Conservation (phyloP, 2,113 vertebrate species). For the Laticauda colubrina region DNA sequence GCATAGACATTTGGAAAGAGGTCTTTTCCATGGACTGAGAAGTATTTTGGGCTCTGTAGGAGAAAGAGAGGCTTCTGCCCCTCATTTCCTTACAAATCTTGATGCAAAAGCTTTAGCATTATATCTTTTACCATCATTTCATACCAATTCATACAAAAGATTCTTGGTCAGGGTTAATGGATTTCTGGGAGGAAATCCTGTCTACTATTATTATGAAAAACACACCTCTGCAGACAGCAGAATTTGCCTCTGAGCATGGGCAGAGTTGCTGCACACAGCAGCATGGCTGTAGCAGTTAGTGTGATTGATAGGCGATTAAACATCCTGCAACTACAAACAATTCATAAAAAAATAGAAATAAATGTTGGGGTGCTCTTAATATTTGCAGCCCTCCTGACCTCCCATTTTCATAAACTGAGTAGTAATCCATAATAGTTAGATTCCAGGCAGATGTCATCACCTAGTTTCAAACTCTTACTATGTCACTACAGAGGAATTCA, state of each 20-base stretch:
- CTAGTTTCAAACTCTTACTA: slow-evolving; percentile 42
- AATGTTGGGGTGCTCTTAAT: neutral
- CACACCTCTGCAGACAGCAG: neutral
- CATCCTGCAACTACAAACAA: neutral
- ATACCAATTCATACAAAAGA: neutral
- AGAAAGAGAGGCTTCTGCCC: neutral
- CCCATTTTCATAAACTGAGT: neutral
- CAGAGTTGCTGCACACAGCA: neutral
- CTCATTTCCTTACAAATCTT: neutral
- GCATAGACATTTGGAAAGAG: neutral
- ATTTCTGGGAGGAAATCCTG: neutral
- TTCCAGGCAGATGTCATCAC: slow-evolving; percentile 45
- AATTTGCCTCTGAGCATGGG: neutral
- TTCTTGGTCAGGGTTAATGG: neutral
- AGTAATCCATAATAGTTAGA: slow-evolving; percentile 24
- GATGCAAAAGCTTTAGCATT: neutral
- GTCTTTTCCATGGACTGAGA: neutral
- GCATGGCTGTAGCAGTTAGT: neutral
- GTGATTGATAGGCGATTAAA: neutral
- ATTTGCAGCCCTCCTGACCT: slow-evolving; percentile 9
- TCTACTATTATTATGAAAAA: neutral
- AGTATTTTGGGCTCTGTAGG: neutral
- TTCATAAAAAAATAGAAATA: neutral
- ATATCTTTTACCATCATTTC: neutral
- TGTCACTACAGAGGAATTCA: slow-evolving; percentile 52